Evolutionary conservation across 2,797 vertebrate genomes (phyloP), one percentile per base, ranked within the genome.

Genomic region (Sebastes cheni): DNA sequence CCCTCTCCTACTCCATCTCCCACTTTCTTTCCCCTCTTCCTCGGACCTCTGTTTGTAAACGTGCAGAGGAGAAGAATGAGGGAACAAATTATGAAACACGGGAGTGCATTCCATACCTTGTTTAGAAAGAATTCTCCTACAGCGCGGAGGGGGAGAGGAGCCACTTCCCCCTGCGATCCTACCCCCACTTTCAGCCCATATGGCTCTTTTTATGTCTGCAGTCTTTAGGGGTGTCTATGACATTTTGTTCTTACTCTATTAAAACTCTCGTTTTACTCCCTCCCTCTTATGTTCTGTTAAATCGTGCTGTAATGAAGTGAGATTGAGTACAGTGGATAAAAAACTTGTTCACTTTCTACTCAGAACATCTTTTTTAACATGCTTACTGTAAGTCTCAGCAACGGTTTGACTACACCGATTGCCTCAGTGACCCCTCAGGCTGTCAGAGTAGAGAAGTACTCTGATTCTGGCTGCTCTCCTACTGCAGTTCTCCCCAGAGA

Each of bases 31-130:
- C 74, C 65, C 73, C 77, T 88, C 83, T 78, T 88, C 86, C 72
- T 87, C 64, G 6, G 74, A 80, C 80, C 80, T 92, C 83, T 93
- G 92, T 93, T 95, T 95, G 94, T 93, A 92, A 94, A 92, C 13
- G 90, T 86, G 87, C 86, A 75, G 90, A 92, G 70, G 83, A 88
- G 85, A 89, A 93, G 92, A 95, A 93, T 88, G 90, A 93, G 88
- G 90, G 93, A 95, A 94, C 91, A 94, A 93, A 92, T 94, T 95
- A 93, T 93, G 92, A 95, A 95, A 95, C 89, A 86, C 94, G 92
- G 95, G 88, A 94, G 91, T 91, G 88, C 94, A 95, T 96, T 96
- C 95, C 95, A 96, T 95, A 95, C 95, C 95, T 96, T 95, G 94
- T 96, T 96, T 96, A 95, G 95, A 93, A 94, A 95, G 89, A 93